These are phyloP conservation scores for Halictus ligatus DNA, from an alignment of 2,888 invertebrate genomes.

Conservation along the genomic window DNA sequence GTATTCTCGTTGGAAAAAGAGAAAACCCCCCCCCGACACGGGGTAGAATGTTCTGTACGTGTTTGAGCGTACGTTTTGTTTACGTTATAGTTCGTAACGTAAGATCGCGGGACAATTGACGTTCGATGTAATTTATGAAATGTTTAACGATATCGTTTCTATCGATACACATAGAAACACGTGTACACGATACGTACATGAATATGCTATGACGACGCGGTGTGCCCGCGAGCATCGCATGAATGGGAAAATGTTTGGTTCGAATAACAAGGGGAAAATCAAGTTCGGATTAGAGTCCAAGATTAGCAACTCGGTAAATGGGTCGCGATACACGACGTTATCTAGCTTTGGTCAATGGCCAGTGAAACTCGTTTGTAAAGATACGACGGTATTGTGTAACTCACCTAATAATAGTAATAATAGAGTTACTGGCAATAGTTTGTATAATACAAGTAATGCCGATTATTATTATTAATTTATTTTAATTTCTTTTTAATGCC, in stretches of 20 bases:
- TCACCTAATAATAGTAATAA: constrained; percentile 59
- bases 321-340: constrained; percentile 66
- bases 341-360: constrained; percentile 72
- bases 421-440: constrained; percentile 30
- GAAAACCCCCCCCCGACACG: too few species aligned
- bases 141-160: background rate
- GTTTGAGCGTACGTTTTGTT: background rate
- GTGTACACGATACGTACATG: background rate
- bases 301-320: constrained; percentile 65
- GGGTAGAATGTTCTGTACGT: background rate
- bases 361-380: constrained; percentile 60
- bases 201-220: background rate
- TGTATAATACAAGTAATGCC: constrained; percentile 12
- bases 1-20: background rate
- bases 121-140: constrained; percentile 1
- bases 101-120: background rate
- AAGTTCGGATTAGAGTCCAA: constrained; percentile 61
- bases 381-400: constrained; percentile 62
- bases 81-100: constrained; percentile 11
- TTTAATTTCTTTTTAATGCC: background rate
- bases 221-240: background rate
- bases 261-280: constrained; percentile 44
- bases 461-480: constrained; percentile 36
- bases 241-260: constrained; percentile 26
- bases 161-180: background rate